Conservation (phyloP, 2,797 vertebrate genomes). For the Chelidonichthys spinosus region DNA sequence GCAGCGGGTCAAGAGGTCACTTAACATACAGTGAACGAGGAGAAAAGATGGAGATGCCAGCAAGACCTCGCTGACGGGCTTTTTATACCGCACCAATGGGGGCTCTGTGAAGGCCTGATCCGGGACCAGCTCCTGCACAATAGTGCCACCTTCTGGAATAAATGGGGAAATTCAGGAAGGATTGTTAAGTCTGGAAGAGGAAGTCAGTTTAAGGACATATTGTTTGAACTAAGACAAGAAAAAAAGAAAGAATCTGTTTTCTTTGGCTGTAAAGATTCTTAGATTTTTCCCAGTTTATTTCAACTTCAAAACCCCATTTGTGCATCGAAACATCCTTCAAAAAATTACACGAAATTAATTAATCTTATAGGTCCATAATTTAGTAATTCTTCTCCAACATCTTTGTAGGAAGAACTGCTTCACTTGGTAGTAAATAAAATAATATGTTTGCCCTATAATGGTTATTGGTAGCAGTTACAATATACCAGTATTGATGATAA, state of each 20-base stretch:
- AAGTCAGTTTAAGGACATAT: slow-evolving; percentile 10
- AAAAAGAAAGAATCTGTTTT: slow-evolving; percentile 14
- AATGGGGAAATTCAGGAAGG: slow-evolving; percentile 41
- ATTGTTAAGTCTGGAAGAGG: not conserved
- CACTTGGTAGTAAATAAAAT: not conserved
- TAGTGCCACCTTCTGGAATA: slow-evolving; percentile 84
- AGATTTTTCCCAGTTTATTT: not conserved
- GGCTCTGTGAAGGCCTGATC: slow-evolving; percentile 37
- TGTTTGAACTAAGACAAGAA: not conserved
- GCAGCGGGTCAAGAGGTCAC: slow-evolving; percentile 62
- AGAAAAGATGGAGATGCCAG: slow-evolving; percentile 49
- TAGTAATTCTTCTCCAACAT: not conserved
- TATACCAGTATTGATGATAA: no score
- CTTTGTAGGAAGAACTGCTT: not conserved
- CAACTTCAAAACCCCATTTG: not conserved
- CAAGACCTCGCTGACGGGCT: slow-evolving; percentile 42
- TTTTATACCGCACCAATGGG: slow-evolving; percentile 39
- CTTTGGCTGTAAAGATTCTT: not conserved
- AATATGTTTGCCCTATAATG: not conserved
- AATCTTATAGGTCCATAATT: no score
- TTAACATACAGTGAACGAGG: slow-evolving; percentile 51
- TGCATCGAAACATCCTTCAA: not conserved
- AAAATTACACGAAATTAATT: not conserved
- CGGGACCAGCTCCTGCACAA: slow-evolving; percentile 78
- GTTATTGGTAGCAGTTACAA: not conserved